Percentiles rank a stretch among this genome's conserved stretches.
Conservation (phyloP, 2,797 vertebrate genomes). For the Sitta carolinensis region DNA sequence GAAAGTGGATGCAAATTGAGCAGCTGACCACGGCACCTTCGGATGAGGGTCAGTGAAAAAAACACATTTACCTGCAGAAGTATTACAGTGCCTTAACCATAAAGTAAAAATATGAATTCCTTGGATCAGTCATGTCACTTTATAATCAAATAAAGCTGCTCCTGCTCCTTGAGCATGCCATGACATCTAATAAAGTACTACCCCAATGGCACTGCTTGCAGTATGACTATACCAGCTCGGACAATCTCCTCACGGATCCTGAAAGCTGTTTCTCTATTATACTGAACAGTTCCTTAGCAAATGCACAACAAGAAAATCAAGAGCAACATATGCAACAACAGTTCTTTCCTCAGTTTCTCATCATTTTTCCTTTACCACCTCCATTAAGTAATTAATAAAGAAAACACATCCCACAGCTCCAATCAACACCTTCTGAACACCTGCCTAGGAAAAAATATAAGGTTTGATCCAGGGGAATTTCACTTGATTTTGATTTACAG, state of each 20-base stretch:
- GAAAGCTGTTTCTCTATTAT: background rate
- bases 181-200: background rate
- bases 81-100: background rate
- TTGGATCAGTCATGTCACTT: background rate
- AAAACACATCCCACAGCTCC: background rate
- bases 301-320: background rate
- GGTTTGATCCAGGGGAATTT: background rate
- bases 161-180: background rate
- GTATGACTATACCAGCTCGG: background rate
- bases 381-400: background rate
- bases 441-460: background rate
- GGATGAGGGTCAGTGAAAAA: background rate
- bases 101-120: background rate
- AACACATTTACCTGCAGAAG: background rate
- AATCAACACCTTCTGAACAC: background rate
- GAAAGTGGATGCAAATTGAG: background rate
- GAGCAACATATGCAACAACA: background rate
- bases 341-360: background rate
- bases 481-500: background rate
- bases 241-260: background rate
- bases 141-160: background rate
- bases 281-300: background rate
- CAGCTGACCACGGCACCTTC: background rate
- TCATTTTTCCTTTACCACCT: background rate
- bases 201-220: background rate